Conservation (phyloP, 1,140 invertebrate species). For the Bombus pyrosoma region DNA sequence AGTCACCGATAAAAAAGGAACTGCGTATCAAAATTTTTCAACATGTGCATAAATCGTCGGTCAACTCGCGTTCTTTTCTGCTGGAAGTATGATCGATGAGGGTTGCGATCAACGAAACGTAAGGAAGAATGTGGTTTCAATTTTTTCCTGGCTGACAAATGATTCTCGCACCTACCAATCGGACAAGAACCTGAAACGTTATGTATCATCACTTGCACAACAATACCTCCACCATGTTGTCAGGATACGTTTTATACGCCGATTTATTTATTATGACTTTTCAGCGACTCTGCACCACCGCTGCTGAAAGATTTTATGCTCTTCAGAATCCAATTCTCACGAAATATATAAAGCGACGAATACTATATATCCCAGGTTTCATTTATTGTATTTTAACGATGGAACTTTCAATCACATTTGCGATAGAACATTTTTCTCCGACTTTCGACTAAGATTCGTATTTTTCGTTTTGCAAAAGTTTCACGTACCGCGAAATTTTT, state of each 20-base stretch:
- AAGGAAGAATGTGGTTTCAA: slow-evolving; percentile 54
- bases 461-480: background rate
- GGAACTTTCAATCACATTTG: background rate
- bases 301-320: background rate
- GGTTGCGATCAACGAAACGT: slow-evolving; percentile 29
- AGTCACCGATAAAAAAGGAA: background rate
- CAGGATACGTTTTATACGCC: background rate
- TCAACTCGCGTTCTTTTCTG: slow-evolving; percentile 25
- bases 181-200: slow-evolving; percentile 40
- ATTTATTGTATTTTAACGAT: background rate
- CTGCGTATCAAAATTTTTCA: slow-evolving; percentile 13
- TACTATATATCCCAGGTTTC: background rate
- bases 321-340: background rate
- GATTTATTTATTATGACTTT: slow-evolving; percentile 48
- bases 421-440: background rate
- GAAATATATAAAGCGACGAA: too few relatives aligned
- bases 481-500: background rate
- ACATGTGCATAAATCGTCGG: slow-evolving; percentile 33
- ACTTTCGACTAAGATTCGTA: background rate
- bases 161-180: slow-evolving; percentile 38
- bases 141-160: slow-evolving; percentile 53
- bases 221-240: slow-evolving; percentile 6
- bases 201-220: slow-evolving; percentile 50
- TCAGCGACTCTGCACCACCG: background rate
- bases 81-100: slow-evolving; percentile 45